Base-by-base conservation (phyloP, 2,888 invertebrate species). In the Crepidodera aurea region DNA sequence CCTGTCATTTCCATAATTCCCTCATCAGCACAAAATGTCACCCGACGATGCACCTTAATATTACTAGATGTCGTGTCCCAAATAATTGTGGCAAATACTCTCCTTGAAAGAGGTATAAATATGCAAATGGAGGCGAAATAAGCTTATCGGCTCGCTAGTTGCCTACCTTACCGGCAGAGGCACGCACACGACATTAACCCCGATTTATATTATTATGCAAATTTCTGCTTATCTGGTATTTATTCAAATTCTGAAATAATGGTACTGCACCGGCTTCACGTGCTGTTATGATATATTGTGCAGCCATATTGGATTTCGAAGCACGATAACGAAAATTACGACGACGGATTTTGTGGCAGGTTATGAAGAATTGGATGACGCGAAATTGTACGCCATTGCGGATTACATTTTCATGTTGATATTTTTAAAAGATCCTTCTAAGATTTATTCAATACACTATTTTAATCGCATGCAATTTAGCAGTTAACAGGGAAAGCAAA, bases 161-260 rank as follows among this genome's bases (percentile, higher is more conserved):
- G 73, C 75, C 77, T 78, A 74, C 76, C 75, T 76, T 74, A 73
- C 73, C 75, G 75, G 75, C 74, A 71, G 70, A 74, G 75, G 78
- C 79, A 79, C 81, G 81, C 81, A 81, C 79, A 78, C 78, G 77
- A 78, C 79, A 81, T 81, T 82, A 81, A 80, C 81, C 79, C 79
- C 81, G 80, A 81, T 81, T 81, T 81, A 81, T 81, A 81, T 79
- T 81, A 80, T 81, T 82, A 82, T 82, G 81, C 77, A 81, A 81
- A 82, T 81, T 64, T 58, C 18, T 25, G 61, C 79, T 79, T 79
- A 79, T 79, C 79, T 71, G 69, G 69, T 74, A 76, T 73, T 78
- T 80, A 80, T 81, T 80, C 80, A 81, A 80, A 81, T 81, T 79
- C 77, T 73, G 73, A 78, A 79, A 79, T 79, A 79, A 80, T 78